These are phyloP conservation scores for Hipposideros larvatus DNA, from an alignment of 2,797 vertebrate species.

Conservation along the genomic window DNA sequence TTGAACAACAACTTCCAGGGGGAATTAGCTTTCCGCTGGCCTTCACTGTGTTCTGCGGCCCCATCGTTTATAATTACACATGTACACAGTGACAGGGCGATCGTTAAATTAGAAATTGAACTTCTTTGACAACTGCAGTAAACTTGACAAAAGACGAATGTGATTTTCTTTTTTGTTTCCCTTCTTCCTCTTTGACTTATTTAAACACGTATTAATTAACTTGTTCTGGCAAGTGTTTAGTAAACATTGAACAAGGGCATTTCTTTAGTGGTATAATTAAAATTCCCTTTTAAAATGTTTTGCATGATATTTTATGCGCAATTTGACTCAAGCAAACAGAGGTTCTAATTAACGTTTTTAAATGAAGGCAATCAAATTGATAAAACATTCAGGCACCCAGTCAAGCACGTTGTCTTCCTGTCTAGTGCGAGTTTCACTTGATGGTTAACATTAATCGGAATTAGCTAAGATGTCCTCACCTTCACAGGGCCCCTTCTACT, in stretches of 20 bases:
- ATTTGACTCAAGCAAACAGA: constrained; percentile 81
- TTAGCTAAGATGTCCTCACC: constrained; percentile 39
- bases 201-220: constrained; percentile 84
- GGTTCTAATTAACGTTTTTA: constrained; percentile 82
- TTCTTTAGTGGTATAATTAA: constrained; percentile 84
- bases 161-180: constrained; percentile 29
- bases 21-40: not conserved
- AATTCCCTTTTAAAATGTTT: constrained; percentile 84
- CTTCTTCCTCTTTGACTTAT: constrained; percentile 68
- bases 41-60: not conserved
- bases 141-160: constrained; percentile 76
- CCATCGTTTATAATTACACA: constrained; percentile 62
- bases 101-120: constrained; percentile 62
- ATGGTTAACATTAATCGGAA: constrained; percentile 59
- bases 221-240: constrained; percentile 81
- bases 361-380: constrained; percentile 77
- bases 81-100: not conserved
- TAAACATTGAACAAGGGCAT: constrained; percentile 81
- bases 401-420: constrained; percentile 52
- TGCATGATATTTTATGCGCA: constrained; percentile 81
- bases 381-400: constrained; percentile 40
- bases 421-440: constrained; percentile 56
- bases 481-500: not conserved
- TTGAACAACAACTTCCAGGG: constrained; percentile 32
- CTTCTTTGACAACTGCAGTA: constrained; percentile 67